Conservation (phyloP, 2,797 vertebrate species). For the Champsocephalus esox region DNA sequence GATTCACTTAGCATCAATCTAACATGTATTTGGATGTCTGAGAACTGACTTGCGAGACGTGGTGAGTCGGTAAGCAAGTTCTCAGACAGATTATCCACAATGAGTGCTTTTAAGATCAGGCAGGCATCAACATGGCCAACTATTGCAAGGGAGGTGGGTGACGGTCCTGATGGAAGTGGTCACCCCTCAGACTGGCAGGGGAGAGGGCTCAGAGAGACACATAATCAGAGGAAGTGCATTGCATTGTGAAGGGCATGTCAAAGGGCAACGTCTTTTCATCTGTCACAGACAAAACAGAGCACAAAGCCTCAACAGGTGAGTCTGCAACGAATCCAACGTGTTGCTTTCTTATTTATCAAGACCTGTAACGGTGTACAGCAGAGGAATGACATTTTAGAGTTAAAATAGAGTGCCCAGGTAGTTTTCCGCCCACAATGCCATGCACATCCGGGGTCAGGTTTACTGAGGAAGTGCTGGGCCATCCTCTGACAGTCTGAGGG, state of each 20-base stretch:
- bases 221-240: conserved; percentile 82
- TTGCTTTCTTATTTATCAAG: conserved; percentile 42
- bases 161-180: conserved; percentile 92
- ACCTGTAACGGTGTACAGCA: conserved; percentile 41
- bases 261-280: conserved; percentile 79
- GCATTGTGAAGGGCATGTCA: conserved; percentile 85
- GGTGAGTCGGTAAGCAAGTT: conserved; percentile 79
- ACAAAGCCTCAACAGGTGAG: conserved; percentile 31
- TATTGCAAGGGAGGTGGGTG: conserved; percentile 81
- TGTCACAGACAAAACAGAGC: conserved; percentile 35
- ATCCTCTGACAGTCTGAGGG: conserved; percentile 88
- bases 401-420: conserved; percentile 85
- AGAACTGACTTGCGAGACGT: conserved; percentile 83
- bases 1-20: conserved; percentile 46
- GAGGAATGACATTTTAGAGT: conserved; percentile 43
- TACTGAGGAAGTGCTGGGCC: conserved; percentile 66
- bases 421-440: conserved; percentile 90
- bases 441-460: conserved; percentile 83
- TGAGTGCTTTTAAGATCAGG: conserved; percentile 77
- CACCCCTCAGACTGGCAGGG: conserved; percentile 92
- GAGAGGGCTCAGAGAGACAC: conserved; percentile 75
- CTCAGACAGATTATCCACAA: conserved; percentile 71
- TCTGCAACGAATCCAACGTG: conserved; percentile 36
- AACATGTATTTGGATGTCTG: conserved; percentile 72
- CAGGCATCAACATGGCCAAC: conserved; percentile 98